Conservation (phyloP, 1,140 invertebrate genomes). For the Bombus ignitus region DNA sequence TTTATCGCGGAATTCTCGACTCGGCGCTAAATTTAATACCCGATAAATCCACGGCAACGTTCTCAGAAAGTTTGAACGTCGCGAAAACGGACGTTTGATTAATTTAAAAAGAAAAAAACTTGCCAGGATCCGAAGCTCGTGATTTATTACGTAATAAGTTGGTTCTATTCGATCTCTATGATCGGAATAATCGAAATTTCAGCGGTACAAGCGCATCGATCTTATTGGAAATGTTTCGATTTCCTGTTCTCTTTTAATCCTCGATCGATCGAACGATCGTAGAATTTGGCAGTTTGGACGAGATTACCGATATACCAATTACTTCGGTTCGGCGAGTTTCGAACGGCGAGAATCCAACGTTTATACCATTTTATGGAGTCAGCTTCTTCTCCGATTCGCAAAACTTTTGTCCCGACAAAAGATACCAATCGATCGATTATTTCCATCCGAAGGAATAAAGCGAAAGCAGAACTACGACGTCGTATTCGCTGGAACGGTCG, state of each 20-base stretch:
- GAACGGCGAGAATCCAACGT: neutral
- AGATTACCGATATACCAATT: neutral
- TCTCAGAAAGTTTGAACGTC: neutral
- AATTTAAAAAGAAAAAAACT: neutral
- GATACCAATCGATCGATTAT: neutral
- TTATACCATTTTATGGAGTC: neutral
- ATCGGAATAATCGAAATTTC: neutral
- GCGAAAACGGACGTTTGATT: neutral
- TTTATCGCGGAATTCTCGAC: slow-evolving; percentile 31
- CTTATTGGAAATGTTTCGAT: neutral
- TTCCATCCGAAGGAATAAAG: neutral
- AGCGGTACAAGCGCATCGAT: neutral
- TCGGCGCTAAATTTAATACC: neutral
- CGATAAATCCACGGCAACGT: neutral
- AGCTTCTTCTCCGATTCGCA: neutral
- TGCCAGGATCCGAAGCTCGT: neutral
- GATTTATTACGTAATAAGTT: neutral
- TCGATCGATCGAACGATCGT: neutral
- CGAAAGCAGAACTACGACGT: neutral
- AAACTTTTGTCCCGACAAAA: neutral
- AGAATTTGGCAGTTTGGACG: too few species aligned
- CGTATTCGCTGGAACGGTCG: neutral
- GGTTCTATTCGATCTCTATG: neutral
- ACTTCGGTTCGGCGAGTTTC: neutral
- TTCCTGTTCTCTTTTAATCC: too few species aligned